phyloP scores from a whole-genome alignment of 2,888 invertebrate species.

The Hybos culiciformis region DNA sequence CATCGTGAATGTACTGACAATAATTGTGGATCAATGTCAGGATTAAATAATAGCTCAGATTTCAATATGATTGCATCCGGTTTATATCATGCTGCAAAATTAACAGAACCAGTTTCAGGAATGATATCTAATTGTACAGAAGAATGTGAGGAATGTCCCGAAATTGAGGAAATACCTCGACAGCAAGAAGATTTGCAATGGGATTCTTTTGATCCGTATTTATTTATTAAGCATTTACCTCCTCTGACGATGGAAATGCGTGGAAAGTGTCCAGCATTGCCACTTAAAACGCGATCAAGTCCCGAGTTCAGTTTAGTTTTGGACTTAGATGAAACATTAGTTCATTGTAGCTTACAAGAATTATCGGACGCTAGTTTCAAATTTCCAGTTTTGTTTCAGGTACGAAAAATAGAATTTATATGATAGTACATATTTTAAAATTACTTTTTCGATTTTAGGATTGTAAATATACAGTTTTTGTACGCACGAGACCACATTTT shows the following conservation, averaged over 20 bases:
- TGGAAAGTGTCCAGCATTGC: constrained; percentile 55
- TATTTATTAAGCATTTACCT: constrained; percentile 83
- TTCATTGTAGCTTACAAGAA: constrained; percentile 87
- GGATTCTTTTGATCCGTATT: constrained; percentile 77
- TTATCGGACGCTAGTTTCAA: constrained; percentile 84
- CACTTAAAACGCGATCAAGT: constrained; percentile 80
- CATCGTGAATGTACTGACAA: constrained; percentile 10
- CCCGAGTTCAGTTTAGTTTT: constrained; percentile 79
- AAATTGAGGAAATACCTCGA: constrained; percentile 20
- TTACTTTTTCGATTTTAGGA: constrained; percentile 54
- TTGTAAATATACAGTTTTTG: constrained; percentile 72
- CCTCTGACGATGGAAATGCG: constrained; percentile 65
- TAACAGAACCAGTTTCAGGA: constrained; percentile 7
- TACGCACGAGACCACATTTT: constrained; percentile 81
- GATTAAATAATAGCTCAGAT: background rate
- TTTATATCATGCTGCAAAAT: no score
- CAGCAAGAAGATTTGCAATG: constrained; percentile 37
- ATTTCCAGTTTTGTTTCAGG: constrained; percentile 83
- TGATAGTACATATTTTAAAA: background rate
- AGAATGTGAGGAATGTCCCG: constrained; percentile 18
- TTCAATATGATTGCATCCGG: background rate
- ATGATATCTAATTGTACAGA: constrained; percentile 11
- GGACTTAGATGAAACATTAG: constrained; percentile 80
- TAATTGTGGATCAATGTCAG: background rate
- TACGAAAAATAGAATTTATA: constrained; percentile 5